These are phyloP conservation scores for Drosophila lacteicornis DNA, from an alignment of 1,140 invertebrate species.

Conservation along the genomic window DNA sequence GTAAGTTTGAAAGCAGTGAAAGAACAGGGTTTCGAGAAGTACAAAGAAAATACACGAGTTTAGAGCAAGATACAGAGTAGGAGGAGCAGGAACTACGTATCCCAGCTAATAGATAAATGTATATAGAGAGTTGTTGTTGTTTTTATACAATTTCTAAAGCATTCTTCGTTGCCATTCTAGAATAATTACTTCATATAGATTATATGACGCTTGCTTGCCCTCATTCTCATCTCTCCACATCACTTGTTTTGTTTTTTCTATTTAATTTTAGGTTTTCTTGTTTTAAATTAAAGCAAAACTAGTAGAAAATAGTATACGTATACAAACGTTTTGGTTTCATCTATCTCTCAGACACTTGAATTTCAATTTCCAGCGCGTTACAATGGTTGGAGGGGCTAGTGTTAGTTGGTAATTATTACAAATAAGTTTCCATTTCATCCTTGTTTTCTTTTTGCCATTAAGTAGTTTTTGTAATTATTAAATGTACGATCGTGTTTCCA, in stretches of 20 bases:
- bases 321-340: slow-evolving; percentile 78
- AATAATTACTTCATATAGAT: slow-evolving; percentile 56
- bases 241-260: slow-evolving; percentile 27
- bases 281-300: slow-evolving; percentile 72
- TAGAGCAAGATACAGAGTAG: slow-evolving; percentile 49
- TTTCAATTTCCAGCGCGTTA: slow-evolving; percentile 55
- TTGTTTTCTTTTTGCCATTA: slow-evolving; percentile 33
- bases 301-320: slow-evolving; percentile 83
- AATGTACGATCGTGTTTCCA: slow-evolving; percentile 73
- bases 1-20: slow-evolving; percentile 68
- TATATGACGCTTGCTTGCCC: slow-evolving; percentile 26
- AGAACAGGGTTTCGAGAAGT: slow-evolving; percentile 68
- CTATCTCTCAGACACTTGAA: slow-evolving; percentile 67
- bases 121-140: slow-evolving; percentile 39
- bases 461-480: slow-evolving; percentile 55
- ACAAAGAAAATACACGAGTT: slow-evolving; percentile 49
- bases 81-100: slow-evolving; percentile 56
- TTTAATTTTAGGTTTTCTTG: slow-evolving; percentile 32
- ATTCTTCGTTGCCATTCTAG: slow-evolving; percentile 75
- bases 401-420: slow-evolving; percentile 56
- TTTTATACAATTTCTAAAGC: slow-evolving; percentile 54
- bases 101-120: slow-evolving; percentile 59
- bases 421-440: slow-evolving; percentile 53
- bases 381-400: slow-evolving; percentile 48
- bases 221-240: neutral